Conservation (phyloP, 1,140 invertebrate species). For the Aleiodes sp. region DNA sequence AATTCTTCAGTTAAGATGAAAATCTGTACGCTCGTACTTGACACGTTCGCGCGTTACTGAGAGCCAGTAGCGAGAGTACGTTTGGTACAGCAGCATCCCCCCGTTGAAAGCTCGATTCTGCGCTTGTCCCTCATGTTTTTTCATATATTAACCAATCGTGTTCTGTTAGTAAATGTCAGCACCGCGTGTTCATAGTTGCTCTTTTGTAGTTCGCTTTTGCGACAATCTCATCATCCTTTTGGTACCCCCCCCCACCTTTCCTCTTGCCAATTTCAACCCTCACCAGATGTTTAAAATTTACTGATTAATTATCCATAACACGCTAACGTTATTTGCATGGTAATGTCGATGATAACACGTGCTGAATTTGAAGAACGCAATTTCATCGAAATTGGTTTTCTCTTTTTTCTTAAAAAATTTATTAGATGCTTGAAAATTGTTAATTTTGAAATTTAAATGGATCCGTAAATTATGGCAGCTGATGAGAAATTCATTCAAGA, state of each 20-base stretch:
- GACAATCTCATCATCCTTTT: neutral
- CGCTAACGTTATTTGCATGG: neutral
- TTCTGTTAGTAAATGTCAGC: neutral
- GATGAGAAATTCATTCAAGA: too few relatives aligned
- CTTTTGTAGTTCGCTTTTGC: constrained; percentile 2
- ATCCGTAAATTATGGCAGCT: too few relatives aligned
- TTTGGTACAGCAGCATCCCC: constrained; percentile 36
- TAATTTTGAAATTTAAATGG: too few relatives aligned
- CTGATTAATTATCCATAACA: constrained; percentile 13
- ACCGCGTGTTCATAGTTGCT: constrained; percentile 12
- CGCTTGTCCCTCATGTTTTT: constrained; percentile 27
- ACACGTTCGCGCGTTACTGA: constrained; percentile 39
- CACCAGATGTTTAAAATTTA: neutral
- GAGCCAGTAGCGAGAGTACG: constrained; percentile 2
- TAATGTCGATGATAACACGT: neutral
- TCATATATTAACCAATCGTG: neutral
- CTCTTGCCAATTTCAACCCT: neutral
- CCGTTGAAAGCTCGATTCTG: constrained; percentile 35
- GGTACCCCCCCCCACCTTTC: neutral
- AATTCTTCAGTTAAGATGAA: too few relatives aligned
- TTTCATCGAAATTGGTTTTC: too few relatives aligned
- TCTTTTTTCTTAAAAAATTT: too few relatives aligned
- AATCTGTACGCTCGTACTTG: constrained; percentile 23
- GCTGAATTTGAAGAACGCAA: neutral
- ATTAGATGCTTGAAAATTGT: too few relatives aligned